A percentile compares a stretch with the other conserved stretches of the same genome.
Evolutionary conservation across 1,140 invertebrate genomes (phyloP).

Genomic region (Drosophila miranda): DNA sequence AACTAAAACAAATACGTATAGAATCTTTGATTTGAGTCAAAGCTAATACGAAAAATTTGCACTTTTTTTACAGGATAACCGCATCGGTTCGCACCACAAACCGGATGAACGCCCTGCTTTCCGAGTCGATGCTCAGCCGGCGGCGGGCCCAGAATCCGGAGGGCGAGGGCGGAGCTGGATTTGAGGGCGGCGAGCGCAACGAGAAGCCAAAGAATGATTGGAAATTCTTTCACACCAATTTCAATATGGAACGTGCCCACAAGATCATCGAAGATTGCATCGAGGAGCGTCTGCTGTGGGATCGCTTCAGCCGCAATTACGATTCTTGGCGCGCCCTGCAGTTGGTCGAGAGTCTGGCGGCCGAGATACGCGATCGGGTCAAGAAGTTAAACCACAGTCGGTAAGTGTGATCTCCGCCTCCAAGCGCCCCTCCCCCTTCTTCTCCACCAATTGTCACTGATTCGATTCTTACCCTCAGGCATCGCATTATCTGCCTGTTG

Average conservation of each 20-base stretch:
- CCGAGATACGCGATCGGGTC: conserved; percentile 75
- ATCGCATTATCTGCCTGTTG: conserved; percentile 77
- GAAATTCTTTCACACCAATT: conserved; percentile 80
- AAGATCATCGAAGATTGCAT: conserved; percentile 78
- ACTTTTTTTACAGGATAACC: conserved; percentile 64
- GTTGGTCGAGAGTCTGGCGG: conserved; percentile 69
- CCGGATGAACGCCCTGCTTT: conserved; percentile 79
- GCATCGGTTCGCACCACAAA: conserved; percentile 80
- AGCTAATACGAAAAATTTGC: neutral
- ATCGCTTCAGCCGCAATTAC: conserved; percentile 78
- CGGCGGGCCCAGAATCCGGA: conserved; percentile 59
- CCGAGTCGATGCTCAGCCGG: conserved; percentile 73
- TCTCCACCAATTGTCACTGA: neutral
- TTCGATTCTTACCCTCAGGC: conserved; percentile 35
- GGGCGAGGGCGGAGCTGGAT: conserved; percentile 20
- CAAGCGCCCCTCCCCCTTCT: neutral
- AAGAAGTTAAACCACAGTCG: conserved; percentile 76
- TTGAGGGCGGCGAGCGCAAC: conserved; percentile 42
- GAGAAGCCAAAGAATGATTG: conserved; percentile 75
- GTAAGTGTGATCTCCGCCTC: conserved; percentile 42
- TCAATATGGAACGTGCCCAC: conserved; percentile 78
- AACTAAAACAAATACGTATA: neutral
- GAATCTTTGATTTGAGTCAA: neutral
- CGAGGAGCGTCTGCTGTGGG: conserved; percentile 79
- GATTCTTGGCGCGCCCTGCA: conserved; percentile 78